A percentile compares a stretch with the other conserved stretches of the same genome.
Conservation (phyloP, 2,797 vertebrate species). For the Pseudotriccus pelzelni region DNA sequence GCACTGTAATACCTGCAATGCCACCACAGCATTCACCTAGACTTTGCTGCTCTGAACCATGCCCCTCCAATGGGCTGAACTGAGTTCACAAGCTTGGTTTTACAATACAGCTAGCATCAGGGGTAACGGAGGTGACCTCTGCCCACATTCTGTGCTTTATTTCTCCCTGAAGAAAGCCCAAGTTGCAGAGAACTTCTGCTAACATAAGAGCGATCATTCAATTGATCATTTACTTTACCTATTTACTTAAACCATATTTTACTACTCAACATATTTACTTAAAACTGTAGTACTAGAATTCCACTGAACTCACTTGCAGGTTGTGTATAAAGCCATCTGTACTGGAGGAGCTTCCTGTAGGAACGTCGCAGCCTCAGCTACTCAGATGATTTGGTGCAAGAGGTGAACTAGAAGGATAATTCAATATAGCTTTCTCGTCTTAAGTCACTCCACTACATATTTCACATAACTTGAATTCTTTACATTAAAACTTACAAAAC, state of each 20-base stretch:
- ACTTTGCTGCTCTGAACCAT: not conserved
- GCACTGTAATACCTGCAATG: not conserved
- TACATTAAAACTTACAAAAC: rapidly evolving
- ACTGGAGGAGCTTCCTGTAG: not conserved
- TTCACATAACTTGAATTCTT: not conserved
- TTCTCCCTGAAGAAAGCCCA: not conserved
- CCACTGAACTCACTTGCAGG: not conserved
- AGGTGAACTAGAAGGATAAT: not conserved
- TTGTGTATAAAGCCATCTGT: not conserved
- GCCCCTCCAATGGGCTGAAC: rapidly evolving
- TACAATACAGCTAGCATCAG: not conserved
- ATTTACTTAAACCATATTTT: not conserved
- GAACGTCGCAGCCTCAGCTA: not conserved
- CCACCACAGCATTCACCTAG: not conserved
- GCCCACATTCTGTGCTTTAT: not conserved
- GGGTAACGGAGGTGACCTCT: rapidly evolving
- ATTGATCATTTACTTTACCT: not conserved
- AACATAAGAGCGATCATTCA: not conserved
- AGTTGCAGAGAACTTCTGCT: not conserved
- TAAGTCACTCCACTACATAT: not conserved
- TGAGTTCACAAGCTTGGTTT: not conserved
- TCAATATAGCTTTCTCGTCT: not conserved
- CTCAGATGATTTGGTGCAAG: not conserved
- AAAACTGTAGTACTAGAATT: not conserved
- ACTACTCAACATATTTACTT: not conserved